Evolutionary conservation across 2,888 invertebrate species (phyloP).

Genomic region (Plebejus argus): DNA sequence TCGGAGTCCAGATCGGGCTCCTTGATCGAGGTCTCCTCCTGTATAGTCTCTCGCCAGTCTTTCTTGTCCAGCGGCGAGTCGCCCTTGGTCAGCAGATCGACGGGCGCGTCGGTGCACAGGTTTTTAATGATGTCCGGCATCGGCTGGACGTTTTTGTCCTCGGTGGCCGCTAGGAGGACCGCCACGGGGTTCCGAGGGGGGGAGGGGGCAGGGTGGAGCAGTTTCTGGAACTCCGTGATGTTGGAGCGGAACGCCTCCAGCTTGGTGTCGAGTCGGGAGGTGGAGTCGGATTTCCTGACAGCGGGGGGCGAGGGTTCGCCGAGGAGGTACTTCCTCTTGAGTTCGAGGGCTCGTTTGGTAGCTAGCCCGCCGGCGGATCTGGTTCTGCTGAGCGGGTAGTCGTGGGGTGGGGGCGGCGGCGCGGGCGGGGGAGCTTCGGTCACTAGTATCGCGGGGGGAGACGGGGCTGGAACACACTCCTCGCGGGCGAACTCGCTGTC

Average conservation of each 20-base stretch:
- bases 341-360: slow-evolving; percentile 91
- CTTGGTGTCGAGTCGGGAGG: slow-evolving; percentile 91
- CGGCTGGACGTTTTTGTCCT: slow-evolving; percentile 74
- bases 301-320: slow-evolving; percentile 86
- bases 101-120: slow-evolving; percentile 62
- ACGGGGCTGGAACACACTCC: slow-evolving; percentile 84
- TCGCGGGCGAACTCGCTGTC: slow-evolving; percentile 96
- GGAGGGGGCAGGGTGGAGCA: slow-evolving; percentile 87
- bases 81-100: slow-evolving; percentile 64
- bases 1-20: slow-evolving; percentile 78
- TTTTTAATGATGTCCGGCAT: slow-evolving; percentile 83
- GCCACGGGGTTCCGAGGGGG: slow-evolving; percentile 53
- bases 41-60: slow-evolving; percentile 72
- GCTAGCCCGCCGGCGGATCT: slow-evolving; percentile 94
- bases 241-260: slow-evolving; percentile 91
- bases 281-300: slow-evolving; percentile 90
- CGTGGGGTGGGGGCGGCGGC: slow-evolving; percentile 75
- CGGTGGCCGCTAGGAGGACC: slow-evolving; percentile 57
- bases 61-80: slow-evolving; percentile 57
- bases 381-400: slow-evolving; percentile 89
- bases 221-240: slow-evolving; percentile 93
- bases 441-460: slow-evolving; percentile 88
- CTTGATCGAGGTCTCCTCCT: slow-evolving; percentile 56
- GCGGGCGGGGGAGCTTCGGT: slow-evolving; percentile 91
- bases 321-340: slow-evolving; percentile 91